Evolutionary conservation across 2,888 invertebrate genomes (phyloP).

Genomic region (Subacronicta megacephala): DNA sequence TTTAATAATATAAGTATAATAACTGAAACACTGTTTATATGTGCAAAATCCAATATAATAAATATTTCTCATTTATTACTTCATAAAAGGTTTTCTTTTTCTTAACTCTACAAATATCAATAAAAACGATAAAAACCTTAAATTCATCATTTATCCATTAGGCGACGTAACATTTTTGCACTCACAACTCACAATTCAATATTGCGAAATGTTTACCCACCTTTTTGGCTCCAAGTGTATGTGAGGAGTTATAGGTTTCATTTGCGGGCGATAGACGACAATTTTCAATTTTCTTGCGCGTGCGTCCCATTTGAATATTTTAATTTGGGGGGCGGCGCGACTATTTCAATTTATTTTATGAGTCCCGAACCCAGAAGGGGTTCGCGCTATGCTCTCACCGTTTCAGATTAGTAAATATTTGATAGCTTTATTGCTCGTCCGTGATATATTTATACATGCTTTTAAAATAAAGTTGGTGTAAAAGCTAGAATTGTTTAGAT

Average conservation of each 20-base stretch:
- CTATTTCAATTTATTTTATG: conserved; percentile 90
- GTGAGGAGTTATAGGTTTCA: conserved; percentile 89
- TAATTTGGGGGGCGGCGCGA: conserved; percentile 90
- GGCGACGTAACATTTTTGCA: conserved; percentile 34
- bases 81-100: no score
- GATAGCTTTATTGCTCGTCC: conserved; percentile 88
- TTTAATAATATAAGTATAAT: no score
- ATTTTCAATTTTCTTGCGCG: conserved; percentile 90
- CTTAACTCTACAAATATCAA: neutral
- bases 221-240: conserved; percentile 75
- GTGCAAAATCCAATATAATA: no score
- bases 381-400: conserved; percentile 84
- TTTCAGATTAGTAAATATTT: conserved; percentile 89
- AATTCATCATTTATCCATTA: conserved; percentile 48
- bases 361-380: conserved; percentile 86
- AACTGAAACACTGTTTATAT: no score
- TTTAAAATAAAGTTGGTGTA: conserved; percentile 75
- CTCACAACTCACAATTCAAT: conserved; percentile 46
- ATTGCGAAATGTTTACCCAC: conserved; percentile 56
- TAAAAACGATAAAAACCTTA: conserved; percentile 12
- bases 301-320: conserved; percentile 90
- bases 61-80: no score
- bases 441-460: conserved; percentile 85
- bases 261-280: conserved; percentile 90
- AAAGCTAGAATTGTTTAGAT: conserved; percentile 37